Evolutionary conservation across 1,140 invertebrate genomes (phyloP).

Genomic region (Hylaeus volcanicus): DNA sequence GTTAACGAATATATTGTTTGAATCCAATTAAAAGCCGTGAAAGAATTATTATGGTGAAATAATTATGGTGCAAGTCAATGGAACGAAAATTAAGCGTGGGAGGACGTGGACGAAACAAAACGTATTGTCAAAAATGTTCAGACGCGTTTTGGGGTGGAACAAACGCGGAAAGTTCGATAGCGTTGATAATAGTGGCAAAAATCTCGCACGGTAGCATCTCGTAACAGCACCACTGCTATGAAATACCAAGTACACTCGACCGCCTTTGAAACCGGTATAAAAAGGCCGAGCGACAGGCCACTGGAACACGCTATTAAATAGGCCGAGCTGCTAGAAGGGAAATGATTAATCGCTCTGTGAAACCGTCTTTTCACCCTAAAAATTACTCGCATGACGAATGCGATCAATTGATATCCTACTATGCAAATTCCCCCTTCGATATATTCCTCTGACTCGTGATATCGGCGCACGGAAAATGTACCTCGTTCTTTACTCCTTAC

Average conservation of each 20-base stretch:
- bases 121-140: neutral
- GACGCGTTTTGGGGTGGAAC: neutral
- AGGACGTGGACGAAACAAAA: neutral
- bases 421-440: neutral
- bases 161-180: neutral
- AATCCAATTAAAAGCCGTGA: too few species aligned
- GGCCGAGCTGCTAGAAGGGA: constrained; percentile 50
- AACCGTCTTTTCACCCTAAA: constrained; percentile 32
- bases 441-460: neutral
- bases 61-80: too few species aligned
- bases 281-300: constrained; percentile 56
- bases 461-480: neutral
- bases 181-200: constrained; percentile 7
- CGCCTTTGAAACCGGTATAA: constrained; percentile 58
- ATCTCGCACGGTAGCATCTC: constrained; percentile 31
- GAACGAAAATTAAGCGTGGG: neutral
- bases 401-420: constrained; percentile 32
- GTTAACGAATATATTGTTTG: too few species aligned
- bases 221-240: constrained; percentile 38
- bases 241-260: constrained; percentile 55
- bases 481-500: neutral
- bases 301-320: constrained; percentile 66
- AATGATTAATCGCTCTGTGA: constrained; percentile 63
- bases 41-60: too few species aligned
- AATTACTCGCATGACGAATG: constrained; percentile 30